These are phyloP conservation scores for Coilia nasus DNA, from an alignment of 2,797 vertebrate genomes.

Conservation along the genomic window DNA sequence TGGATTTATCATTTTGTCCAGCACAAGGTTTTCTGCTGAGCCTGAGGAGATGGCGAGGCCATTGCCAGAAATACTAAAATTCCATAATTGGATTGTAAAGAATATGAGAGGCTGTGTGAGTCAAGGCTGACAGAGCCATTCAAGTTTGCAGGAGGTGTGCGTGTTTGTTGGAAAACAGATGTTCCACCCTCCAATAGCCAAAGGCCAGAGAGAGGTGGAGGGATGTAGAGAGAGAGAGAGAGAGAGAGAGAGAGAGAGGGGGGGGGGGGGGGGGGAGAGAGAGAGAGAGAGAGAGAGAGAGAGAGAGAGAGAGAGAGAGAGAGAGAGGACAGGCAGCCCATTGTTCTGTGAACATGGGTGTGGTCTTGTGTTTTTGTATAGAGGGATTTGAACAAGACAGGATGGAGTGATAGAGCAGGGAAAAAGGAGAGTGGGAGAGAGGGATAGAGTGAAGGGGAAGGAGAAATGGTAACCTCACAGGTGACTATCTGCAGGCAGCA, in stretches of 20 bases:
- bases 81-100: constrained; percentile 71
- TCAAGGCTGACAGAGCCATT: constrained; percentile 65
- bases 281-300: background rate
- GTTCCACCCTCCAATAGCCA: constrained; percentile 63
- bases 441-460: background rate
- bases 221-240: background rate
- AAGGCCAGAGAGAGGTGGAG: constrained; percentile 1
- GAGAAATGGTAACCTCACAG: background rate
- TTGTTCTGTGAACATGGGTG: constrained; percentile 43
- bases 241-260: background rate
- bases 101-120: constrained; percentile 67
- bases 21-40: constrained; percentile 42
- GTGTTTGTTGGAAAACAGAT: constrained; percentile 71
- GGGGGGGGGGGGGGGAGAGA: background rate
- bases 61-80: constrained; percentile 66
- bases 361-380: constrained; percentile 42
- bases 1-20: constrained; percentile 64
- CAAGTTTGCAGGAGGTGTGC: constrained; percentile 57
- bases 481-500: constrained; percentile 11
- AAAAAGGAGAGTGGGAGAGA: background rate
- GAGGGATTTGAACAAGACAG: constrained; percentile 17
- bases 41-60: constrained; percentile 56
- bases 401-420: constrained; percentile 40
- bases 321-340: constrained; percentile 33
- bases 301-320: background rate